Base-by-base conservation (phyloP, 2,797 vertebrate genomes). In the Hypotaenidia okinawae region DNA sequence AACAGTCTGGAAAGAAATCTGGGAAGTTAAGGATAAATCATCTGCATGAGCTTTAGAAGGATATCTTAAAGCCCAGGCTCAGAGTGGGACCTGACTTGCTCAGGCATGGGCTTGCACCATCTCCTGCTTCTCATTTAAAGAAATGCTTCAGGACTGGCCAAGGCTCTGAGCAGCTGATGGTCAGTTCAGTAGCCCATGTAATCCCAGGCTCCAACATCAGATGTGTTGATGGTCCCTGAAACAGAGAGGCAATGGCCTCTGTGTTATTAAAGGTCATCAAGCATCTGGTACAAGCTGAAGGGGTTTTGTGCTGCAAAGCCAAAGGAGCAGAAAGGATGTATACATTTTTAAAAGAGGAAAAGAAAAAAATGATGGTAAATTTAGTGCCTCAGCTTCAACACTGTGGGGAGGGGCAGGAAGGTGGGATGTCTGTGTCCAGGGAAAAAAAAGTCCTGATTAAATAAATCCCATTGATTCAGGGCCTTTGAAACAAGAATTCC, bases 161-260 rank as follows among this genome's bases (percentile, higher is more conserved):
- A 95, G 91, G 55, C 30, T 91, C 8, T 77, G 47, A 11, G 63
- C 12, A 8, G 39, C 89, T 78, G 89, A 79, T 95, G 96, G 92
- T 90, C 82, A 10, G 81, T 84, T 59, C 1, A 7, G 75, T 80
- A 88, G 64, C 83, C 94, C 7, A 3, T 84, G 66, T 95, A 79
- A 93, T 94, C 78, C 95, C 94, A 77, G 90, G 73, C 55, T 94
- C 91, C 85, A 96, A 84, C 24, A 21, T 45, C 87, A 94, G 62
- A 92, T 97, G 64, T 94, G 89, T 74, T 90, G 74, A 82, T 96
- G 80, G 92, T 91, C 79, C 96, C 94, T 93, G 92, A 95, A 84
- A 94, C 3, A 7, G 64, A 79, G 92, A 92, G 73, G 80, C 0
- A 0, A 14, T 83, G 84, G 89, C 90, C 91, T 91, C 68, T 0